Evolutionary conservation across 2,113 vertebrate genomes (phyloP).

Genomic region (Notothenia coriiceps): DNA sequence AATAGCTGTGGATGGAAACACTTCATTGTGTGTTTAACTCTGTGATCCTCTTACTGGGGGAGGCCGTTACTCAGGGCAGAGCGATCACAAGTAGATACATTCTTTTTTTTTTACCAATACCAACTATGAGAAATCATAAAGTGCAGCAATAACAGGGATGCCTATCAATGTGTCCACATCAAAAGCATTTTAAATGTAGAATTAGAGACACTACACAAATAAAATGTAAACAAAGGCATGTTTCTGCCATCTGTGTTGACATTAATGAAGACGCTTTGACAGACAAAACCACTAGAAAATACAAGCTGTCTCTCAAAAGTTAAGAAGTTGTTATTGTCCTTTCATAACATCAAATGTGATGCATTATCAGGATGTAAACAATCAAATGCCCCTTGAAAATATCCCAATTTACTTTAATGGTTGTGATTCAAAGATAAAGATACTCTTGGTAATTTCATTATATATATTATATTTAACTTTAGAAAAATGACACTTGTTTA

Average conservation of each 20-base stretch:
- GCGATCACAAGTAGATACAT: conserved; percentile 43
- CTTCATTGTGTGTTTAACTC: conserved; percentile 77
- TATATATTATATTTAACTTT: not conserved
- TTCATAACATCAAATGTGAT: conserved; percentile 1
- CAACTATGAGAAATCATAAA: conserved; percentile 8
- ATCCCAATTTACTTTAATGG: not conserved
- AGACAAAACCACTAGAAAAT: not conserved
- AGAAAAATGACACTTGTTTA: not conserved
- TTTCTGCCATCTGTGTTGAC: conserved; percentile 14
- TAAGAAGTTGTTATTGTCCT: conserved; percentile 7
- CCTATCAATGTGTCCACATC: conserved; percentile 2
- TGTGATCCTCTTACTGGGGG: conserved; percentile 71
- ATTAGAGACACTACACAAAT: conserved; percentile 13
- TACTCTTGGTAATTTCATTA: not conserved
- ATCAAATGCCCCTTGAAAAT: not conserved
- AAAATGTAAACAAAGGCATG: conserved; percentile 14
- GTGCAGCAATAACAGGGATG: not conserved
- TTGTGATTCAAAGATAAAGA: not conserved
- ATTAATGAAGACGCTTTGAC: conserved; percentile 15
- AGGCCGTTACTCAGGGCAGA: conserved; percentile 33
- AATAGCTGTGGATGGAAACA: conserved; percentile 68
- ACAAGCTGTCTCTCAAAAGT: not conserved
- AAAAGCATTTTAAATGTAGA: conserved; percentile 25
- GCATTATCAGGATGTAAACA: not conserved
- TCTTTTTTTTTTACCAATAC: not conserved